These are phyloP conservation scores for Syngnathus scovelli DNA, from an alignment of 2,113 vertebrate genomes.

Conservation along the genomic window DNA sequence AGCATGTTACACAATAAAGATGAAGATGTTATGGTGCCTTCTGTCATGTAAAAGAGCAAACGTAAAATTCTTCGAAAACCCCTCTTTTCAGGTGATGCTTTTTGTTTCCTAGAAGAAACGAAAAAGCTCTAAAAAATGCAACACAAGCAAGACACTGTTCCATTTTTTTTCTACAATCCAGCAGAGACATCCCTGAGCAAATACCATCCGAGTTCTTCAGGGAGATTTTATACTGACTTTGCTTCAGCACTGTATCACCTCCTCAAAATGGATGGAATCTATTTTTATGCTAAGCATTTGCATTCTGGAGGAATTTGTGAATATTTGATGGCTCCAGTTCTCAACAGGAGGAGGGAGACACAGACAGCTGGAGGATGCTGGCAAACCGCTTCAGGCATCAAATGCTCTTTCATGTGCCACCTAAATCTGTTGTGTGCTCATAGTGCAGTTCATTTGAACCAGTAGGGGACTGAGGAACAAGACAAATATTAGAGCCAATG, in stretches of 20 bases:
- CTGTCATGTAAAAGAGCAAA: too few species aligned
- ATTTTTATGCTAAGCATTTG: conserved; percentile 59
- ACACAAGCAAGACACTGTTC: conserved; percentile 2
- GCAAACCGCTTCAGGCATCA: conserved; percentile 25
- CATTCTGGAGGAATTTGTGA: conserved; percentile 53
- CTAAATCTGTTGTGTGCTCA: conserved; percentile 18
- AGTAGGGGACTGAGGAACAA: conserved; percentile 9
- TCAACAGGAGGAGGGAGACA: conserved; percentile 20
- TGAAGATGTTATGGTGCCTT: too few species aligned
- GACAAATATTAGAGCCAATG: not conserved
- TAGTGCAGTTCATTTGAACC: conserved; percentile 12
- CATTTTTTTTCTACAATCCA: conserved; percentile 32
- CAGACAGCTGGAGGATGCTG: conserved; percentile 21
- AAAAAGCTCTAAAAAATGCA: conserved; percentile 4
- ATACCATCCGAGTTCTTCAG: conserved; percentile 41
- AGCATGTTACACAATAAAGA: too few species aligned
- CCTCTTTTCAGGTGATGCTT: not conserved
- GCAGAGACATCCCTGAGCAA: conserved; percentile 33
- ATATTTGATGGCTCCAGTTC: conserved; percentile 50
- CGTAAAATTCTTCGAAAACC: not conserved
- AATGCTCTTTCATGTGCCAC: conserved; percentile 20
- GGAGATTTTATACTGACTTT: conserved; percentile 43
- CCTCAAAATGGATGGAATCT: conserved; percentile 39
- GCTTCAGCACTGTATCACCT: conserved; percentile 31
- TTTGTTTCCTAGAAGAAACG: not conserved